phyloP scores from a whole-genome alignment of 1,140 invertebrate genomes.

The Drosophila quadrilineata region DNA sequence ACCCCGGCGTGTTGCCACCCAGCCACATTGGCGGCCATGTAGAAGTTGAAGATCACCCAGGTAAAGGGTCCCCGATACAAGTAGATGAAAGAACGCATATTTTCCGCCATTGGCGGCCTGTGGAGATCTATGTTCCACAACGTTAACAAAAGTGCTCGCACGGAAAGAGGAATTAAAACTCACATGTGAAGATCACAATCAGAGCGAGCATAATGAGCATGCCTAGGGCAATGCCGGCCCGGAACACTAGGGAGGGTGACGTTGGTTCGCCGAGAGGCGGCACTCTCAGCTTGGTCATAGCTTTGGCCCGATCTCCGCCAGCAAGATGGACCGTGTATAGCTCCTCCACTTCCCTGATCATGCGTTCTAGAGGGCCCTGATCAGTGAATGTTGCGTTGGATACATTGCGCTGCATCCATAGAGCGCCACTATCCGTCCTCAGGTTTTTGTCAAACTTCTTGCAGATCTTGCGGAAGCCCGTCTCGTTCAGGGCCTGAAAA shows the following conservation, averaged over 20 bases:
- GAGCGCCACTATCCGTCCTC: constrained; percentile 8
- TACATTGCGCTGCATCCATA: constrained; percentile 35
- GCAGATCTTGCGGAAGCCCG: constrained; percentile 98
- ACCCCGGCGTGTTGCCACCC: constrained; percentile 89
- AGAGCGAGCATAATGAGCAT: constrained; percentile 85
- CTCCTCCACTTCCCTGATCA: constrained; percentile 87
- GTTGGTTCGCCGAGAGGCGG: constrained; percentile 87
- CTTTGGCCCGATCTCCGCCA: constrained; percentile 85
- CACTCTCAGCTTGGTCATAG: constrained; percentile 88
- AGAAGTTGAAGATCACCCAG: constrained; percentile 86
- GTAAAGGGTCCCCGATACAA: constrained; percentile 88
- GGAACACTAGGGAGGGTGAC: constrained; percentile 85
- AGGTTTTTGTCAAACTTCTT: constrained; percentile 98
- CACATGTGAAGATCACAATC: constrained; percentile 52
- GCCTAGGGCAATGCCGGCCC: constrained; percentile 85
- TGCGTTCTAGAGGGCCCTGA: constrained; percentile 10
- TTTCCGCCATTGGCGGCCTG: constrained; percentile 17
- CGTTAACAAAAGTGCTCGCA: background rate
- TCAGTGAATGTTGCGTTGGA: constrained; percentile 38
- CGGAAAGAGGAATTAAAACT: constrained; percentile 7
- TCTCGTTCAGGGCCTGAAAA: constrained; percentile 97
- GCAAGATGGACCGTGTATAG: constrained; percentile 86
- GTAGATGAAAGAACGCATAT: constrained; percentile 43
- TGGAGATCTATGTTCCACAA: constrained; percentile 72
- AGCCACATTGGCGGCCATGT: constrained; percentile 88